Evolutionary conservation across 2,888 invertebrate species (phyloP).

Genomic region (Sphecodes monilicornis): DNA sequence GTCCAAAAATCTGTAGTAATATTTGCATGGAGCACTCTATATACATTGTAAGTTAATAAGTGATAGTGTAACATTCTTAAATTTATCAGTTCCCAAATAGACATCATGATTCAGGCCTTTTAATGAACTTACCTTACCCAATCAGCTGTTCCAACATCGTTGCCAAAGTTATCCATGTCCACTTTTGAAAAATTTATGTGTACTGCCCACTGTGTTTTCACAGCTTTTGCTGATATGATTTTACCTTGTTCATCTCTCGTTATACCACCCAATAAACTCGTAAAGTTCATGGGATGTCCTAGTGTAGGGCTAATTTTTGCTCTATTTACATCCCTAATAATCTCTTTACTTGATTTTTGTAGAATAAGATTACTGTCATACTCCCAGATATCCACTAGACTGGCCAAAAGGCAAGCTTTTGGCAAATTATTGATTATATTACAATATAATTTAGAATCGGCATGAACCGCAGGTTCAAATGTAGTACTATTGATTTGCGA

Average conservation of each 20-base stretch:
- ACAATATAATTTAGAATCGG: conserved; percentile 88
- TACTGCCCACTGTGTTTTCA: conserved; percentile 88
- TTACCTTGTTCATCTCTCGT: conserved; percentile 87
- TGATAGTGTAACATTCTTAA: not conserved
- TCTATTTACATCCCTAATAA: conserved; percentile 87
- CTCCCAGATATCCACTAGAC: conserved; percentile 90
- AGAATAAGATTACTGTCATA: conserved; percentile 86
- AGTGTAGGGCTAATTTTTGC: conserved; percentile 87
- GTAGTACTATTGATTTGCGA: conserved; percentile 66
- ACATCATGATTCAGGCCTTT: conserved; percentile 64
- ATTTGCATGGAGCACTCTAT: not conserved
- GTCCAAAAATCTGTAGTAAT: not conserved
- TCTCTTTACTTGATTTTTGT: conserved; percentile 87
- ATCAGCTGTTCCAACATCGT: conserved; percentile 90
- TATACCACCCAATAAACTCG: conserved; percentile 87
- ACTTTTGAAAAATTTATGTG: conserved; percentile 89
- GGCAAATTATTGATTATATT: conserved; percentile 87
- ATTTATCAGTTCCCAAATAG: not conserved
- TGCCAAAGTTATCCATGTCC: conserved; percentile 88
- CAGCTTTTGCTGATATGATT: conserved; percentile 88
- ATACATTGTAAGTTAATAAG: not conserved
- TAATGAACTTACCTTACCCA: conserved; percentile 86
- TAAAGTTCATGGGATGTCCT: conserved; percentile 88
- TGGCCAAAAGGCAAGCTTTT: conserved; percentile 87
- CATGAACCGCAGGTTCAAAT: conserved; percentile 87